Evolutionary conservation across 2,888 invertebrate genomes (phyloP).

Genomic region (Spatulosminthurus flaviceps): DNA sequence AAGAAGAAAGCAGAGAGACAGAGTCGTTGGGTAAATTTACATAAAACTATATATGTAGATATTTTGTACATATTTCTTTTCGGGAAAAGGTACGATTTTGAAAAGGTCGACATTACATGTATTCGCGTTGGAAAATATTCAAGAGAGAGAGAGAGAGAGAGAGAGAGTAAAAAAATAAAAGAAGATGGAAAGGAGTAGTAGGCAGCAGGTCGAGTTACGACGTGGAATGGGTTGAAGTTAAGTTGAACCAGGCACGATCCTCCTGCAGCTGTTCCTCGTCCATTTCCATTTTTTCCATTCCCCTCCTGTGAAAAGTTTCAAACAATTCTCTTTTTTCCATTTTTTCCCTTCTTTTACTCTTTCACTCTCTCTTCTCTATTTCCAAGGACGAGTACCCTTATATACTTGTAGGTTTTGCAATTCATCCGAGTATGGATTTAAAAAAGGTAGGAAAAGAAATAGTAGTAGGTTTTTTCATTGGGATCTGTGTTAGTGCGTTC

Average conservation of each 20-base stretch:
- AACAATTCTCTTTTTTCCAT: constrained; percentile 43
- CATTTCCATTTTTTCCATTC: constrained; percentile 47
- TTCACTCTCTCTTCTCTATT: too few species aligned
- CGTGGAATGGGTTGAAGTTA: constrained; percentile 7
- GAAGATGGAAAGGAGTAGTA: not conserved
- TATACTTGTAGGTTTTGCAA: not conserved
- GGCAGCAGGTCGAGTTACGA: constrained; percentile 18
- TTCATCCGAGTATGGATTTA: not conserved
- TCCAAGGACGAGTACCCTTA: not conserved
- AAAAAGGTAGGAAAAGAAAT: not conserved
- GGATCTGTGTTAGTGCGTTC: not conserved
- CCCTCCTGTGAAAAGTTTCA: constrained; percentile 49
- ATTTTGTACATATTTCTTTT: too few species aligned
- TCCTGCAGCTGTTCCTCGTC: constrained; percentile 59
- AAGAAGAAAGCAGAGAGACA: not conserved
- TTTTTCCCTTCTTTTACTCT: constrained; percentile 23
- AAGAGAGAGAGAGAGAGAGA: not conserved
- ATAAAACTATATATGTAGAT: not conserved
- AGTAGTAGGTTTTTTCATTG: not conserved
- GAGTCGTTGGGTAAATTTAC: not conserved
- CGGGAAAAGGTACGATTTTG: not conserved
- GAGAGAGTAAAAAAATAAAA: constrained; percentile 22
- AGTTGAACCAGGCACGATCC: constrained; percentile 12
- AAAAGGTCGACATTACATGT: not conserved
- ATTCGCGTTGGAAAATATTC: not conserved